Conservation (phyloP, 2,888 invertebrate genomes). For the Linnaemya vulpina region DNA sequence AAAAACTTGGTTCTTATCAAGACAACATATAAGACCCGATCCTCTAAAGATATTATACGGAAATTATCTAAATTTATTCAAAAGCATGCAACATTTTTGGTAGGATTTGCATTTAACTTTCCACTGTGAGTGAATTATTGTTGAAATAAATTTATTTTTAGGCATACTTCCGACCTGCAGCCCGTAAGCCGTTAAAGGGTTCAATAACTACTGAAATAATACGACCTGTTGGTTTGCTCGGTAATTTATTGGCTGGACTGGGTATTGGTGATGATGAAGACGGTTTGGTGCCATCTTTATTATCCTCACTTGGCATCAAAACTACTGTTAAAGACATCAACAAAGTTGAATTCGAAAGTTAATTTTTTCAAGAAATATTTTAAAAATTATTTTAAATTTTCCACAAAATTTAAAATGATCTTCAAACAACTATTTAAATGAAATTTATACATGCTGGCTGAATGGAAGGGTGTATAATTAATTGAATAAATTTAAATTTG, state of each 20-base stretch:
- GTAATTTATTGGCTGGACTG: constrained; percentile 21
- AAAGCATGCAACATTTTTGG: constrained; percentile 7
- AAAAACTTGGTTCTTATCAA: constrained; percentile 20
- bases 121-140: not conserved
- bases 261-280: constrained; percentile 14
- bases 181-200: not conserved
- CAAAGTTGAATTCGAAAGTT: not conserved
- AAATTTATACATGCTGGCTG: no score
- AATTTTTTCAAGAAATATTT: not conserved
- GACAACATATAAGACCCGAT: not conserved
- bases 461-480: no score
- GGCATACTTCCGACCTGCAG: constrained; percentile 12
- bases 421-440: no score
- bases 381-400: no score
- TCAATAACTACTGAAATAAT: not conserved
- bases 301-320: constrained; percentile 3
- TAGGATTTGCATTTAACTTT: not conserved
- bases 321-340: not conserved
- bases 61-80: constrained; percentile 7
- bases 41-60: not conserved
- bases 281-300: not conserved
- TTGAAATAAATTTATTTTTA: not conserved
- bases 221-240: constrained; percentile 17
- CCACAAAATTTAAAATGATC: no score
- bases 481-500: no score